Conservation (phyloP, 1,140 invertebrate species). For the Ceratina calcarata region DNA sequence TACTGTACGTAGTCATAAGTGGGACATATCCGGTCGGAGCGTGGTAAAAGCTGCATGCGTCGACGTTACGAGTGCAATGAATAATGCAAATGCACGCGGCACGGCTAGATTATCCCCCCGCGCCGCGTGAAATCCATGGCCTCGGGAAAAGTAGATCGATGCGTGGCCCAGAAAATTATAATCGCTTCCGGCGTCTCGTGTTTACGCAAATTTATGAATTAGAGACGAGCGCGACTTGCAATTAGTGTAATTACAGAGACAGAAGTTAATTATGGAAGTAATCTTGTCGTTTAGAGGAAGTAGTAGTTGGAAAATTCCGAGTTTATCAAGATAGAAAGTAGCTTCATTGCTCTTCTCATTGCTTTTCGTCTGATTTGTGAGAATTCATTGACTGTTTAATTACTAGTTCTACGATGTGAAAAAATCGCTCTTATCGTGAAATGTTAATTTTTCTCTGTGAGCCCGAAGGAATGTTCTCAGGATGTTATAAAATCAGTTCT, state of each 20-base stretch:
- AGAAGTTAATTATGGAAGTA: not conserved
- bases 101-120: slow-evolving; percentile 33
- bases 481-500: too few relatives aligned
- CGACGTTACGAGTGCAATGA: slow-evolving; percentile 42
- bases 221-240: not conserved
- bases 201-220: slow-evolving; percentile 41
- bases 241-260: slow-evolving; percentile 37
- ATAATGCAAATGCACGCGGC: slow-evolving; percentile 53
- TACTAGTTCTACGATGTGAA: too few relatives aligned
- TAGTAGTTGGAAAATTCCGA: too few relatives aligned
- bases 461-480: too few relatives aligned
- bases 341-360: too few relatives aligned
- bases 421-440: too few relatives aligned
- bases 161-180: slow-evolving; percentile 28
- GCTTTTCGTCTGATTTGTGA: too few relatives aligned
- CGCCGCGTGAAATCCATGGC: slow-evolving; percentile 4
- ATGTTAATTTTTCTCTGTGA: too few relatives aligned
- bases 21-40: slow-evolving; percentile 51
- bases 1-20: slow-evolving; percentile 13
- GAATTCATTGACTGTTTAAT: too few relatives aligned
- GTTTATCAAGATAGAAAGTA: too few relatives aligned
- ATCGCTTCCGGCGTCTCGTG: slow-evolving; percentile 16
- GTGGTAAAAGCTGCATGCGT: slow-evolving; percentile 46
- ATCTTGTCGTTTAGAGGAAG: not conserved
- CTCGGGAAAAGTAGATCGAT: slow-evolving; percentile 52